phyloP scores from a whole-genome alignment of 2,888 invertebrate species.

The Cosmorhoe ocellata region DNA sequence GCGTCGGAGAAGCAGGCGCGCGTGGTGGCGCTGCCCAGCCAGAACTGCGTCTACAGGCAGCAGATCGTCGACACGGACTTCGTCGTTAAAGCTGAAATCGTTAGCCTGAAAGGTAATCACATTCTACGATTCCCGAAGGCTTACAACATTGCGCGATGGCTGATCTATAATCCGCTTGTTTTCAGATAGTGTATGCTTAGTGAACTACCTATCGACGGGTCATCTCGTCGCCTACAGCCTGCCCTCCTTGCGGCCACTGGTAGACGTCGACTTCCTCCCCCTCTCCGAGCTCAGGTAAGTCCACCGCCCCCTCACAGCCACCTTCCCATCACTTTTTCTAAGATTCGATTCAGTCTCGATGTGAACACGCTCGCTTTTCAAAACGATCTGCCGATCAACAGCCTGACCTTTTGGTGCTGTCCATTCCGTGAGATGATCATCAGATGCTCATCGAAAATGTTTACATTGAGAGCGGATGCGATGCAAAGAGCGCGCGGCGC shows the following conservation, averaged over 20 bases:
- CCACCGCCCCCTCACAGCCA: slow-evolving; percentile 6
- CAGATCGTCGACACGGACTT: slow-evolving; percentile 96
- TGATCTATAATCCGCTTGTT: slow-evolving; percentile 19
- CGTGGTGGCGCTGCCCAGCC: slow-evolving; percentile 96
- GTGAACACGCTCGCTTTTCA: slow-evolving; percentile 36
- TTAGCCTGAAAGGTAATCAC: slow-evolving; percentile 91
- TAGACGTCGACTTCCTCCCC: slow-evolving; percentile 97
- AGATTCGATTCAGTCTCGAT: slow-evolving; percentile 35
- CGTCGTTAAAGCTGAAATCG: slow-evolving; percentile 96
- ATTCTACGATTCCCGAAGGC: too few species aligned
- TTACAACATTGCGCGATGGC: too few species aligned
- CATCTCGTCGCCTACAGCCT: slow-evolving; percentile 96
- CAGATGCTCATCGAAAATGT: slow-evolving; percentile 16
- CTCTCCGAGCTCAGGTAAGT: slow-evolving; percentile 95
- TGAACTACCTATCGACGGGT: slow-evolving; percentile 97
- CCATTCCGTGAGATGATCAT: slow-evolving; percentile 13
- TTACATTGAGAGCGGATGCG: slow-evolving; percentile 34
- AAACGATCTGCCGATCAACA: slow-evolving; percentile 25
- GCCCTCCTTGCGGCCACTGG: slow-evolving; percentile 95
- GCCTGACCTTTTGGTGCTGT: slow-evolving; percentile 34
- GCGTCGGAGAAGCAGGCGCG: slow-evolving; percentile 97
- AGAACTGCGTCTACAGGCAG: slow-evolving; percentile 96
- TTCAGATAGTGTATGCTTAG: slow-evolving; percentile 96
- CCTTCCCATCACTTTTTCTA: slow-evolving; percentile 11
- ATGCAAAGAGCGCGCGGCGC: slow-evolving; percentile 19